Conservation (phyloP, 2,888 invertebrate genomes). For the Rosalia funebris region DNA sequence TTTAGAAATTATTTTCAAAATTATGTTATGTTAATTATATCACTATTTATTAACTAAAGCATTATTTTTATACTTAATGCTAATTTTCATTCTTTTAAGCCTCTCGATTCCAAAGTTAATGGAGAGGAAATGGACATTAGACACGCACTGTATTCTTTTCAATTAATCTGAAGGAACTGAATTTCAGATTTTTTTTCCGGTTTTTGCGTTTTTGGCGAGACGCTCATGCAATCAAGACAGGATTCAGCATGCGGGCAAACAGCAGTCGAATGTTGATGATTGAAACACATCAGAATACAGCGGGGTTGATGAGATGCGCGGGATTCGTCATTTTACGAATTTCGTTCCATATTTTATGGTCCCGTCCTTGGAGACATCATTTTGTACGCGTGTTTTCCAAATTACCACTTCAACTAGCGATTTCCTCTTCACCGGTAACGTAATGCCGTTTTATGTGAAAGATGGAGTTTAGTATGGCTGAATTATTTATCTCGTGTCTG, state of each 20-base stretch:
- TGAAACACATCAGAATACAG: constrained; percentile 56
- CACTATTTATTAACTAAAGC: too few relatives aligned
- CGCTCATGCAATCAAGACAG: constrained; percentile 27
- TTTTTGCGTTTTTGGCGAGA: constrained; percentile 18
- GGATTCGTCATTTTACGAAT: constrained; percentile 60
- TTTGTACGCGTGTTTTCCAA: constrained; percentile 38
- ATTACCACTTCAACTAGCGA: constrained; percentile 37
- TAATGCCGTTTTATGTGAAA: constrained; percentile 33
- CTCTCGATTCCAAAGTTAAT: too few relatives aligned
- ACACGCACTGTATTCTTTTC: too few relatives aligned
- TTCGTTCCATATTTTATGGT: constrained; percentile 58
- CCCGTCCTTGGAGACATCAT: constrained; percentile 35
- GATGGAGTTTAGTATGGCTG: constrained; percentile 24
- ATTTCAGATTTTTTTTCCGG: too few relatives aligned
- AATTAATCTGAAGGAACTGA: too few relatives aligned
- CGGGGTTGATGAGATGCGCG: constrained; percentile 58
- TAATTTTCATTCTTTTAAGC: too few relatives aligned
- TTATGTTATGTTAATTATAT: too few relatives aligned
- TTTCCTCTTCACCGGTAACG: constrained; percentile 30
- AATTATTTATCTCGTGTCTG: constrained; percentile 29
- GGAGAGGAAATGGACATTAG: too few relatives aligned
- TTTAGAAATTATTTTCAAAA: too few relatives aligned
- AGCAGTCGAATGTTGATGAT: constrained; percentile 54
- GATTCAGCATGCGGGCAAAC: constrained; percentile 16
- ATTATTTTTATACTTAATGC: too few relatives aligned